Conservation (phyloP, 2,797 vertebrate species). For the Coranthus polyacanthus region DNA sequence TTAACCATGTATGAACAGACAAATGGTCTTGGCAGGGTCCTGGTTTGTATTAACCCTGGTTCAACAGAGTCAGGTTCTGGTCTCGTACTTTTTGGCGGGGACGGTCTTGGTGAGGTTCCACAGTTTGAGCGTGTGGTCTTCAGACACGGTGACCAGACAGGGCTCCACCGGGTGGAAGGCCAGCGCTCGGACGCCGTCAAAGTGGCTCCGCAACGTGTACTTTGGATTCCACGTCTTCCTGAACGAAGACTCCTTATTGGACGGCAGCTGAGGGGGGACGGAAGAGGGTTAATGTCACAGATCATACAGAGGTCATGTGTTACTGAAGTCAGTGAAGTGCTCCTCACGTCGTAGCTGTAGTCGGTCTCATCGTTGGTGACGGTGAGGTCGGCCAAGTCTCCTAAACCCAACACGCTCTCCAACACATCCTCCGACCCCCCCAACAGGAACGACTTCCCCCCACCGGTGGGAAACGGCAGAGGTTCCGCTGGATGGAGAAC, state of each 20-base stretch:
- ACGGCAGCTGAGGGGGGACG: conserved; percentile 87
- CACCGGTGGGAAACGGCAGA: conserved; percentile 92
- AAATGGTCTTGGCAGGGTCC: too few relatives aligned
- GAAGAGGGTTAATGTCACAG: neutral
- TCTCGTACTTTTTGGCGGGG: conserved; percentile 96
- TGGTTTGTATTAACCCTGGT: too few relatives aligned
- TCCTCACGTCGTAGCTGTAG: conserved; percentile 97
- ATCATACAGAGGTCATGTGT: too few relatives aligned
- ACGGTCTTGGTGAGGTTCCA: conserved; percentile 99
- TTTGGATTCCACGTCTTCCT: conserved; percentile 99
- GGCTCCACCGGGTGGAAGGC: conserved; percentile 99
- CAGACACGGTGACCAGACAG: conserved; percentile 97
- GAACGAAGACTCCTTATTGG: conserved; percentile 97
- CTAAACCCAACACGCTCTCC: conserved; percentile 96
- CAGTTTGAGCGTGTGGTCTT: conserved; percentile 98
- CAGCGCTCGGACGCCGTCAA: conserved; percentile 95
- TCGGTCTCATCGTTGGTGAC: conserved; percentile 97
- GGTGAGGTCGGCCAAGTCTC: conserved; percentile 98
- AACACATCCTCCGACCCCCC: conserved; percentile 95
- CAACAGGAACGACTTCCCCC: conserved; percentile 97
- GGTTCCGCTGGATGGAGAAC: conserved; percentile 89
- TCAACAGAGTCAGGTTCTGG: neutral
- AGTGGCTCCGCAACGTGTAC: conserved; percentile 97
- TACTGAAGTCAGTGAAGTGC: too few relatives aligned
- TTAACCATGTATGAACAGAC: too few relatives aligned